phyloP scores from a whole-genome alignment of 2,888 invertebrate species.

The Drosophila paranaensis region DNA sequence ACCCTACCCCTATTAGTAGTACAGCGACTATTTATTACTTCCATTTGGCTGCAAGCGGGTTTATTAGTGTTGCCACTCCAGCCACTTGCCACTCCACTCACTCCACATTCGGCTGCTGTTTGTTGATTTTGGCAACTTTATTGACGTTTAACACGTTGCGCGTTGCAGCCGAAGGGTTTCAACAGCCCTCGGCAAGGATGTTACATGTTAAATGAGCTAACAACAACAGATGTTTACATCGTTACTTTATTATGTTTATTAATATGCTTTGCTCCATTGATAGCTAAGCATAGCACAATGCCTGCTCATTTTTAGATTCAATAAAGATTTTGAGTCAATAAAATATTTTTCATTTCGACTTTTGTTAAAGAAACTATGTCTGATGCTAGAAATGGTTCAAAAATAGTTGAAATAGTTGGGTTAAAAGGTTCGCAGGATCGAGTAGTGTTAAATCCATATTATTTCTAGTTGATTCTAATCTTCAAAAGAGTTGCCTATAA shows the following conservation, averaged over 20 bases:
- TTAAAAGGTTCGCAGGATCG: not conserved
- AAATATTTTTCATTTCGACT: not conserved
- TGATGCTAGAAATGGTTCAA: not conserved
- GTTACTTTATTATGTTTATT: conserved; percentile 51
- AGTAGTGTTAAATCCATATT: no score
- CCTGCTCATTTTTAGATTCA: conserved; percentile 18
- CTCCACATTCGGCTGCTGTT: conserved; percentile 31
- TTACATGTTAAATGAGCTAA: conserved; percentile 47
- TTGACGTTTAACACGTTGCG: conserved; percentile 77
- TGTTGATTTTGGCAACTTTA: conserved; percentile 79
- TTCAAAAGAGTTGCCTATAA: not conserved
- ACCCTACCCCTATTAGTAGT: conserved; percentile 16
- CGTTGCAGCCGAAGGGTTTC: conserved; percentile 33
- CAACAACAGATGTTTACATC: conserved; percentile 73
- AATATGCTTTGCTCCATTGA: conserved; percentile 25
- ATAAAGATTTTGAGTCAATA: conserved; percentile 6
- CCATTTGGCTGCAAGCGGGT: conserved; percentile 72
- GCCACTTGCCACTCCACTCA: no score
- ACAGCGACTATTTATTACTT: conserved; percentile 55
- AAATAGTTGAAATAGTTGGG: not conserved
- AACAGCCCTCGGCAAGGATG: conserved; percentile 20
- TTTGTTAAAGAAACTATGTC: no score
- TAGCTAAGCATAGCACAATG: conserved; percentile 4
- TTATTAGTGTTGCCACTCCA: conserved; percentile 25
- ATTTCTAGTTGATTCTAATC: not conserved